phyloP scores from a whole-genome alignment of 37 sponge, comb jelly and placozoan species.

The Diacarnus erythraeanus region DNA sequence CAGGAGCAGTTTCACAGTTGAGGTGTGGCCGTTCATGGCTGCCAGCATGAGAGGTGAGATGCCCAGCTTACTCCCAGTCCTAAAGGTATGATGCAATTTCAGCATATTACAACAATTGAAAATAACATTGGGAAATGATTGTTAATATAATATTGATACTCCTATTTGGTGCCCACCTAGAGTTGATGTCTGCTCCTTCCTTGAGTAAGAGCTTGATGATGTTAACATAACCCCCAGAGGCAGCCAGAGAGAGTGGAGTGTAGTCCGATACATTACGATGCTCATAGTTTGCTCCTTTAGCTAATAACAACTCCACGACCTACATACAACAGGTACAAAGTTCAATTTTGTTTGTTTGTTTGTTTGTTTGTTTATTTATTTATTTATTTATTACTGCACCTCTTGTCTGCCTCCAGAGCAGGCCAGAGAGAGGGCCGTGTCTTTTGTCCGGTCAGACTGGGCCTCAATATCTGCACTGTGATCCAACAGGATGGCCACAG shows the following conservation, averaged over 20 bases:
- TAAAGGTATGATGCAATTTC: conserved; percentile 1
- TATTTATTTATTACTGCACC: conserved; percentile 46
- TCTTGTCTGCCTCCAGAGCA: conserved; percentile 90
- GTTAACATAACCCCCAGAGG: conserved; percentile 85
- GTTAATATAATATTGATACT: neutral
- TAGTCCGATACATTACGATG: conserved; percentile 95
- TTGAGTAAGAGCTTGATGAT: conserved; percentile 86
- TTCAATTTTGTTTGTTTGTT: no score
- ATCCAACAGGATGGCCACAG: conserved; percentile 79
- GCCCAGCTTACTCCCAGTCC: conserved; percentile 92
- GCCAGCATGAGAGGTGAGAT: conserved; percentile 94
- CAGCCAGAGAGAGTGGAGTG: conserved; percentile 89
- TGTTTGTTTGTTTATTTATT: no score
- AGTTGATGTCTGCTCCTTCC: conserved; percentile 88
- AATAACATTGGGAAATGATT: no score
- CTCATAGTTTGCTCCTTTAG: conserved; percentile 82
- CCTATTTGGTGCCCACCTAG: conserved; percentile 42
- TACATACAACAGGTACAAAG: neutral
- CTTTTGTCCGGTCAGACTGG: conserved; percentile 86
- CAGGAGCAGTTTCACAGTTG: conserved; percentile 83
- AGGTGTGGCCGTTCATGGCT: conserved; percentile 93
- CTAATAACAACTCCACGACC: conserved; percentile 85
- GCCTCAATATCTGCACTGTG: conserved; percentile 87
- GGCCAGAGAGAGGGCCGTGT: conserved; percentile 88
- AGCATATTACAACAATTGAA: no score